Percentiles rank a stretch among this genome's conserved stretches.
These are phyloP conservation scores for Bos indicus DNA, from an alignment of 2,113 vertebrate genomes.

Conservation along the genomic window DNA sequence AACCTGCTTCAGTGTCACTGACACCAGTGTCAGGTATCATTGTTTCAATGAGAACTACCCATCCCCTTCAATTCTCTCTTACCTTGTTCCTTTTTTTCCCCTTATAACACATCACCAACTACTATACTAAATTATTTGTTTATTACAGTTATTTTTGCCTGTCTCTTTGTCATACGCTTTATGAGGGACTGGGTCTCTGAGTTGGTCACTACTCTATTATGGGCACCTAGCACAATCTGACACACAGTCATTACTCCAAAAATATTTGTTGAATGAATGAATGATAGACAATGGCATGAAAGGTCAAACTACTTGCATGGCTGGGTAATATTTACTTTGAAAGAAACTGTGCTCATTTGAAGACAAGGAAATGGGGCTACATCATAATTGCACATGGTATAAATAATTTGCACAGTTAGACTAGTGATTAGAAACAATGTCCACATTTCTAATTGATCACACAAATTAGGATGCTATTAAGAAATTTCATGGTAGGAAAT, in stretches of 20 bases:
- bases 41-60: neutral
- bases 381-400: neutral
- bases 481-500: neutral
- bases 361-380: neutral
- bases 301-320: neutral
- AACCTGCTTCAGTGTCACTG: neutral
- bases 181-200: neutral
- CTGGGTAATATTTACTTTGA: neutral
- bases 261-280: neutral
- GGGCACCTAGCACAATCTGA: neutral
- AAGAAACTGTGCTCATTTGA: neutral
- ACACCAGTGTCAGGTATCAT: neutral
- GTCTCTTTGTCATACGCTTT: neutral
- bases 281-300: neutral
- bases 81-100: neutral
- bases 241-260: neutral
- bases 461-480: neutral
- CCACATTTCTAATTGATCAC: neutral
- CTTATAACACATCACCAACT: neutral
- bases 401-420: neutral
- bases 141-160: neutral
- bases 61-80: neutral
- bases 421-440: neutral
- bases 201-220: neutral
- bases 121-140: neutral